These are phyloP conservation scores for Caretta caretta DNA, from an alignment of 2,113 vertebrate genomes.

Conservation along the genomic window DNA sequence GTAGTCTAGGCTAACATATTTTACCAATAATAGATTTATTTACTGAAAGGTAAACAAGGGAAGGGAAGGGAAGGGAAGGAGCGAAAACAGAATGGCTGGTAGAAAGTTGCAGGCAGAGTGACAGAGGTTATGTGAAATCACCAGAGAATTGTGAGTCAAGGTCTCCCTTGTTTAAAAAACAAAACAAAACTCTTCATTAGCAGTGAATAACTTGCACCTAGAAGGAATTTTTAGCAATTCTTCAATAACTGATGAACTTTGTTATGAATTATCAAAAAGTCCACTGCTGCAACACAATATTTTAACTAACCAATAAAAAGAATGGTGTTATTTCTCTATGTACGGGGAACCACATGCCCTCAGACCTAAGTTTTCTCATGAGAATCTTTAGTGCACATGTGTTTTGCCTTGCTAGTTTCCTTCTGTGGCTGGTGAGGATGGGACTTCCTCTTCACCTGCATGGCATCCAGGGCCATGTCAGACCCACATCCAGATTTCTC, in stretches of 20 bases:
- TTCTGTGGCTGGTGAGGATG: neutral
- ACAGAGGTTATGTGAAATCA: neutral
- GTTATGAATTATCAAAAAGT: neutral
- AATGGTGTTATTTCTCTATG: neutral
- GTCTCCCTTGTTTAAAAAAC: neutral
- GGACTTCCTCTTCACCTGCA: too few species aligned
- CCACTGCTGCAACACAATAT: rapidly evolving
- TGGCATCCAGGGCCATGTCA: too few species aligned
- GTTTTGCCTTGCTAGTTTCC: neutral
- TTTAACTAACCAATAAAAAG: neutral
- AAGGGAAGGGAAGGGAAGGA: neutral
- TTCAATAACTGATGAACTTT: neutral
- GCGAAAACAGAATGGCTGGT: neutral
- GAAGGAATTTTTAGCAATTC: neutral
- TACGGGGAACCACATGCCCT: neutral
- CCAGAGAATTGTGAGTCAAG: rapidly evolving
- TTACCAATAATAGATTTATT: slow-evolving; percentile 54
- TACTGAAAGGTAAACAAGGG: slow-evolving; percentile 46
- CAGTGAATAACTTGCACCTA: neutral
- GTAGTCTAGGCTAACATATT: slow-evolving; percentile 36
- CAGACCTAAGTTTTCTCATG: rapidly evolving
- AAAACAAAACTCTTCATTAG: neutral
- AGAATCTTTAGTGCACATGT: rapidly evolving
- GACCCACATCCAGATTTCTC: too few species aligned
- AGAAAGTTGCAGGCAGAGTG: neutral